Evolutionary conservation across 2,888 invertebrate genomes (phyloP).

Genomic region (Ypsolopha scabrella): DNA sequence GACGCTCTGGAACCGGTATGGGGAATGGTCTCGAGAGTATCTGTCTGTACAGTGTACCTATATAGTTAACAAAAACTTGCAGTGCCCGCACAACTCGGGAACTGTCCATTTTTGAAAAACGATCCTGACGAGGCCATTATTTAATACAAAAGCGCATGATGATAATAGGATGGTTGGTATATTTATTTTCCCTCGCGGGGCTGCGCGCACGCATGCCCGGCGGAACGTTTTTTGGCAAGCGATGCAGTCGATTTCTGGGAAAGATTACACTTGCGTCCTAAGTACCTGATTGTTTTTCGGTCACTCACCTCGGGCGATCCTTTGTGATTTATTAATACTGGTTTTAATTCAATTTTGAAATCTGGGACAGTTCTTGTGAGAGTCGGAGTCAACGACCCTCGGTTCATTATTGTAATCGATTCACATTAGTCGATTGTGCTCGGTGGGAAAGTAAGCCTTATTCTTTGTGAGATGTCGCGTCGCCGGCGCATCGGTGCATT

Average conservation of each 20-base stretch:
- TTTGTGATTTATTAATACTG: conserved; percentile 39
- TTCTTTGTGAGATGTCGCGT: neutral
- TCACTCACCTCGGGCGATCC: conserved; percentile 38
- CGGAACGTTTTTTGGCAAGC: conserved; percentile 59
- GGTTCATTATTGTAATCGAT: conserved; percentile 6
- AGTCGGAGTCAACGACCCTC: conserved; percentile 14
- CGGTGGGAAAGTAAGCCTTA: conserved; percentile 1
- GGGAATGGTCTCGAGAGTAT: conserved; percentile 15
- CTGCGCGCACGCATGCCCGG: conserved; percentile 28
- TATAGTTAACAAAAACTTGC: conserved; percentile 39
- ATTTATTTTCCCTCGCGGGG: conserved; percentile 34
- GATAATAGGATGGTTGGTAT: conserved; percentile 39
- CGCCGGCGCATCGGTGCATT: neutral
- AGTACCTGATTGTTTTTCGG: conserved; percentile 64
- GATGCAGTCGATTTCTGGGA: conserved; percentile 51
- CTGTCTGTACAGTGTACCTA: no score
- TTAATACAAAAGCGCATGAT: conserved; percentile 50
- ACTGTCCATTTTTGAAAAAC: conserved; percentile 37
- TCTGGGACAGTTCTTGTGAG: conserved; percentile 27
- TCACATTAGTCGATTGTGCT: conserved; percentile 4
- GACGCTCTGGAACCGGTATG: conserved; percentile 46
- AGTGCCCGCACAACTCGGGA: conserved; percentile 16
- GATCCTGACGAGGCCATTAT: conserved; percentile 39
- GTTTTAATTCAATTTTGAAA: conserved; percentile 33
- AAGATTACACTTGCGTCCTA: conserved; percentile 58